A percentile compares a stretch with the other conserved stretches of the same genome.
Conservation (phyloP, 2,888 invertebrate genomes). For the Rosalia funebris region DNA sequence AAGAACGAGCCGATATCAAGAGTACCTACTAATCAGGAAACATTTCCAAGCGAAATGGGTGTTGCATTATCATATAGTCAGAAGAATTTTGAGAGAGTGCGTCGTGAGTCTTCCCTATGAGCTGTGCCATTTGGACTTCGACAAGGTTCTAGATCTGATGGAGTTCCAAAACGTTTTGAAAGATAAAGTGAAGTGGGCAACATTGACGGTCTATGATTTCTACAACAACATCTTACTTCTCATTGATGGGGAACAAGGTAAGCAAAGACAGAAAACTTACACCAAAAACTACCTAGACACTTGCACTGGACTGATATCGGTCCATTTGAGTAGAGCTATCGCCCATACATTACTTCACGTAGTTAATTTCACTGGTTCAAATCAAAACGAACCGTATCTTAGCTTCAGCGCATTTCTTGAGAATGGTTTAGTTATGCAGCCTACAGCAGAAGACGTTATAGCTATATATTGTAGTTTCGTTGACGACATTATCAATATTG, state of each 20-base stretch:
- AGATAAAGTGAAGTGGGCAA: conserved; percentile 43
- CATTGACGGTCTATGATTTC: conserved; percentile 45
- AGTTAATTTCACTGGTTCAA: conserved; percentile 67
- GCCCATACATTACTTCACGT: conserved; percentile 73
- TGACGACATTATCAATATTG: conserved; percentile 41
- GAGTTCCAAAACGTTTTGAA: conserved; percentile 44
- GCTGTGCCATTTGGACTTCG: conserved; percentile 65
- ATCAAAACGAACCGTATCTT: conserved; percentile 53
- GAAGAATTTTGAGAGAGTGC: conserved; percentile 68
- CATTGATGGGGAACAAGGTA: conserved; percentile 32
- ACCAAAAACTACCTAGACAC: conserved; percentile 42
- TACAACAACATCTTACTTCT: conserved; percentile 39
- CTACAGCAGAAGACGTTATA: conserved; percentile 68
- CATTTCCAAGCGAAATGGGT: conserved; percentile 69
- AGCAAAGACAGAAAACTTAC: not conserved
- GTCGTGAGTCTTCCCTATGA: conserved; percentile 65
- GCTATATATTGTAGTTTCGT: conserved; percentile 61
- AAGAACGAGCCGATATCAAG: conserved; percentile 69
- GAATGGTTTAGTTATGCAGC: conserved; percentile 68
- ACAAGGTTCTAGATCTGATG: conserved; percentile 39
- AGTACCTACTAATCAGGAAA: conserved; percentile 69
- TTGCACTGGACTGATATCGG: conserved; percentile 64
- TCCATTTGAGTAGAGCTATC: conserved; percentile 75
- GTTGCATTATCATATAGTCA: conserved; percentile 71
- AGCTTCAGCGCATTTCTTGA: conserved; percentile 69